phyloP scores from a whole-genome alignment of 1,140 invertebrate species.

The Lordiphosa stackelbergi region DNA sequence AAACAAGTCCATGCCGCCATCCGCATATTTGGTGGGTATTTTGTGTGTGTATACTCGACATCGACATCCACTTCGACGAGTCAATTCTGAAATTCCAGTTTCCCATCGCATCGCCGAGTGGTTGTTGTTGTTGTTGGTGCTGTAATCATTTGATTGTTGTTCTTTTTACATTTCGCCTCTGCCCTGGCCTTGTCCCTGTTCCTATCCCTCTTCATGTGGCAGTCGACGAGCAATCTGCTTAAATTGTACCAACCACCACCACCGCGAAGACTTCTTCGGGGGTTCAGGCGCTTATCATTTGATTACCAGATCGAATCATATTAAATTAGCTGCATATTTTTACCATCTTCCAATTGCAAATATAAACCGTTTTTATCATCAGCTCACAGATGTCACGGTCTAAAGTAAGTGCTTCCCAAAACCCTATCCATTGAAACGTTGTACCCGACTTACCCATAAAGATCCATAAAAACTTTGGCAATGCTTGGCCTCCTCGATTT shows the following conservation, averaged over 20 bases:
- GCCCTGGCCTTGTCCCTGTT: constrained; percentile 19
- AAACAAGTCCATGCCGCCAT: constrained; percentile 55
- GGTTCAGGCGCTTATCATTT: constrained; percentile 58
- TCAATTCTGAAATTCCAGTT: constrained; percentile 66
- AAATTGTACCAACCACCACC: constrained; percentile 2
- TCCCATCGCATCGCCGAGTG: constrained; percentile 46
- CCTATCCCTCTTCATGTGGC: constrained; percentile 10
- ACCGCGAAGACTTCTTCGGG: constrained; percentile 4
- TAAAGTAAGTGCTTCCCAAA: background rate
- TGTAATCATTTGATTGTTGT: constrained; percentile 70
- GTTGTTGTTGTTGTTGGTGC: constrained; percentile 21
- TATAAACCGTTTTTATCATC: constrained; percentile 35
- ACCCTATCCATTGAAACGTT: too few species aligned
- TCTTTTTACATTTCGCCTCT: constrained; percentile 53
- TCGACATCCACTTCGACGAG: constrained; percentile 37
- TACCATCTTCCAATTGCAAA: constrained; percentile 4
- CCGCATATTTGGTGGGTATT: constrained; percentile 10
- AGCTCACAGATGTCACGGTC: constrained; percentile 32
- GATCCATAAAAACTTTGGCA: too few species aligned
- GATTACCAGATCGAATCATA: constrained; percentile 68
- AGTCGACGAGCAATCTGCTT: constrained; percentile 1
- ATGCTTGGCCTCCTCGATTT: too few species aligned
- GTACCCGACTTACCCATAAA: too few species aligned
- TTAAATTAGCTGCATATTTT: constrained; percentile 65
- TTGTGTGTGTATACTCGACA: constrained; percentile 15